Base-by-base conservation (phyloP, 2,888 invertebrate species). In the Apantesis nais region DNA sequence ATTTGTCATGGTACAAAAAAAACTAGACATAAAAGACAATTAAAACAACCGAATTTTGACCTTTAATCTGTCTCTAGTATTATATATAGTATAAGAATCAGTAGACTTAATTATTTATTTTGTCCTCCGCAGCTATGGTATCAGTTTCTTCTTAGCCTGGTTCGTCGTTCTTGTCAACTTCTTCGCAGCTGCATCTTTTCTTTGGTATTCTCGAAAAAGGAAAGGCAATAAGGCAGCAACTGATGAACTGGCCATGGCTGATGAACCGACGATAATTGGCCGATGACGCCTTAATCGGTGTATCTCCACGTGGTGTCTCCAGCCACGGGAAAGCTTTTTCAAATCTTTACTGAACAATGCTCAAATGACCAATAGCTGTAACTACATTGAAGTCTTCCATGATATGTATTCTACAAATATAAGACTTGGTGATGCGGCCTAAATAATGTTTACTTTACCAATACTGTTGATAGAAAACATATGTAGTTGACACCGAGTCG, bases 161-260 rank as follows among this genome's bases (percentile, higher is more conserved):
- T 95, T 97, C 75, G 97, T 97, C 1, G 97, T 98, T 72, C 92
- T 96, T 37, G 94, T 96, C 66, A 97, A 97, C 88, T 86, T 97
- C 16, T 87, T 96, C 60, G 96, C 97, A 19, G 97, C 97, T 1
- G 92, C 96, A 16, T 95, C 97, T 67, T 98, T 98, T 89, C 96
- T 98, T 81, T 95, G 97, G 92, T 97, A 97, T 88, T 98, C 98
- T 0, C 96, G 97, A 72, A 98, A 98, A 89, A 96, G 97, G 90
- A 98, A 98, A 95, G 97, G 98, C 0, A 96, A 97, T 79, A 97
- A 97, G 84, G 98, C 98, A 1, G 97, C 97, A 8, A 97, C 96
- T n/a, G 97, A 97, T 77, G 97, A 98, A 86, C 94, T 97, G 60
- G 98, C 97, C 1, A 97, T 97, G 96, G 98, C 97, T 9, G 98